Evolutionary conservation across 2,888 invertebrate genomes (phyloP).

Genomic region (Troides helena): DNA sequence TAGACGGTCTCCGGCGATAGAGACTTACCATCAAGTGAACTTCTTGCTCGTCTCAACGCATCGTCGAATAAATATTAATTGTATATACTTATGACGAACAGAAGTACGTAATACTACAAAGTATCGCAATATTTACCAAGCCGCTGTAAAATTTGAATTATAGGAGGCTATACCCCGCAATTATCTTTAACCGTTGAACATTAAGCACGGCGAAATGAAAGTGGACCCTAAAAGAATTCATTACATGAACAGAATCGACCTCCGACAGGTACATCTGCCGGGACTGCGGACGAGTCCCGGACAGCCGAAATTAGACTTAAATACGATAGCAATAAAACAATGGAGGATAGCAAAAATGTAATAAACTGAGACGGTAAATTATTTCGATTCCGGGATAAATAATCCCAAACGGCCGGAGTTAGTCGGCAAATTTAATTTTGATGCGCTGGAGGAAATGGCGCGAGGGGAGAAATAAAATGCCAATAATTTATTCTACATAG

Average conservation of each 20-base stretch:
- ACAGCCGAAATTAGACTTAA: constrained; percentile 37
- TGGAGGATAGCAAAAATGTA: constrained; percentile 26
- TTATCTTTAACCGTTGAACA: constrained; percentile 28
- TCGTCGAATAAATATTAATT: too few relatives aligned
- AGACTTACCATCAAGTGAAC: too few relatives aligned
- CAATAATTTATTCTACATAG: constrained; percentile 28
- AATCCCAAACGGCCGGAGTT: constrained; percentile 43
- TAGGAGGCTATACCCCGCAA: constrained; percentile 13
- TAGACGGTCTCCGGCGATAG: too few relatives aligned
- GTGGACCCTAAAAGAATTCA: constrained; percentile 41
- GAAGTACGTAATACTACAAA: too few relatives aligned
- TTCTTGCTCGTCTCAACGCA: too few relatives aligned
- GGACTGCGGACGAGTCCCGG: constrained; percentile 11
- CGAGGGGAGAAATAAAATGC: constrained; percentile 28
- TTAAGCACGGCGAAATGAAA: constrained; percentile 31
- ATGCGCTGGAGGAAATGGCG: constrained; percentile 20
- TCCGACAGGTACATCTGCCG: constrained; percentile 38
- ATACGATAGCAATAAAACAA: constrained; percentile 29
- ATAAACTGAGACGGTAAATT: constrained; percentile 42
- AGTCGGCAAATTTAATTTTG: constrained; percentile 31
- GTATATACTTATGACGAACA: too few relatives aligned
- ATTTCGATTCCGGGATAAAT: constrained; percentile 52
- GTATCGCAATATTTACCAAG: background rate
- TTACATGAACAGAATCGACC: constrained; percentile 49
- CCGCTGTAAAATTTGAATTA: constrained; percentile 16